Conservation (phyloP, 35 echinoderm and acorn worm genomes). For the Hemicentrotus pulcherrimus region DNA sequence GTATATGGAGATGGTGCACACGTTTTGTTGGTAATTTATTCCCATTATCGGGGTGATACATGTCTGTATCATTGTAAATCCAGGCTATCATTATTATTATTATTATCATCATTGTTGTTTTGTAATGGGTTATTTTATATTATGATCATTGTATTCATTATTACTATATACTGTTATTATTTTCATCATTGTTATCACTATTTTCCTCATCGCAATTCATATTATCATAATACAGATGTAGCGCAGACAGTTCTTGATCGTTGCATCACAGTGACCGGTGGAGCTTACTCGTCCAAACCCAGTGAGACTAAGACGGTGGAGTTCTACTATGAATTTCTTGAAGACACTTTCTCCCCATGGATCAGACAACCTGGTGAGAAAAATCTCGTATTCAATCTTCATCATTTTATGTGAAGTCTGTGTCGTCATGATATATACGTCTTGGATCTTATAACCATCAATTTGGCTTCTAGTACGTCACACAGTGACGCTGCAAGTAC, state of each 20-base stretch:
- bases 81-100: too few relatives aligned
- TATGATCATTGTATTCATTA: too few relatives aligned
- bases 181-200: too few relatives aligned
- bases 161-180: too few relatives aligned
- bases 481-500: too few relatives aligned
- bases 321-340: slow-evolving; percentile 41
- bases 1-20: too few relatives aligned
- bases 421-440: not conserved
- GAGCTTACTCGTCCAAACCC: not conserved
- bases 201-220: not conserved
- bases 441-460: not conserved
- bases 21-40: too few relatives aligned
- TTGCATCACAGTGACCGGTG: slow-evolving; percentile 74
- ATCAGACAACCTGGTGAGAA: not conserved
- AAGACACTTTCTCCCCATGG: slow-evolving; percentile 33
- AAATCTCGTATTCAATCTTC: not conserved
- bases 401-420: not conserved
- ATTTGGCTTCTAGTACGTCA: not conserved
- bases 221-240: slow-evolving; percentile 55
- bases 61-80: too few relatives aligned
- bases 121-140: too few relatives aligned
- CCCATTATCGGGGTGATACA: too few relatives aligned
- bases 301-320: not conserved
- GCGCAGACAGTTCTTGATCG: slow-evolving; percentile 72
- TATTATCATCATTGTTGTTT: too few relatives aligned